A percentile compares a stretch with the other conserved stretches of the same genome.
These are phyloP conservation scores for Sarotherodon lohbergeri DNA, from an alignment of 2,113 vertebrate species.

Conservation along the genomic window DNA sequence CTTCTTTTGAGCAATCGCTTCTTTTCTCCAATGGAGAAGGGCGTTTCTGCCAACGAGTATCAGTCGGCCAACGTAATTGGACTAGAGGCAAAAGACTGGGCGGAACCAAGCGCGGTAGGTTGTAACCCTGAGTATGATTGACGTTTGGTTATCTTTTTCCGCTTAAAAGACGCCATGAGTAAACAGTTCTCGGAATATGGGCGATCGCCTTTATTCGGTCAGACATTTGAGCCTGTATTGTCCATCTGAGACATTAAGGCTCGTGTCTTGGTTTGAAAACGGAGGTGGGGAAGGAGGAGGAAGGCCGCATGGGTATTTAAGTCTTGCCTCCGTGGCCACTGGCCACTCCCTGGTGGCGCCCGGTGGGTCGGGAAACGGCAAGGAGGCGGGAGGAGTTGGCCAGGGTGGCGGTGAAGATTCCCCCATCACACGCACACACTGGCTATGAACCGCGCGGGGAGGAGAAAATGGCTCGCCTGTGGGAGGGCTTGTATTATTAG, in stretches of 20 bases:
- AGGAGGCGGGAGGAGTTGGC: constrained; percentile 49
- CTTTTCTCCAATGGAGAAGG: constrained; percentile 36
- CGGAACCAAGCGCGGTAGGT: constrained; percentile 45
- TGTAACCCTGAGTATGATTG: constrained; percentile 47
- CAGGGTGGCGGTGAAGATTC: constrained; percentile 20
- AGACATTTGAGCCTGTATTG: not conserved
- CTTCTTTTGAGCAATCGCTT: constrained; percentile 24
- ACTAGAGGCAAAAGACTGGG: constrained; percentile 11
- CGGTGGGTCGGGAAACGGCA: constrained; percentile 37
- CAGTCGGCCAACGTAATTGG: constrained; percentile 39
- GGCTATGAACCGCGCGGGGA: constrained; percentile 34
- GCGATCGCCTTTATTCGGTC: not conserved
- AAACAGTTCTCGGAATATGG: not conserved
- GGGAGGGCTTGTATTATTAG: constrained; percentile 49
- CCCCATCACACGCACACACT: constrained; percentile 23
- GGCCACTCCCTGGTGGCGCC: constrained; percentile 65
- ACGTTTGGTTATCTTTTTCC: constrained; percentile 59
- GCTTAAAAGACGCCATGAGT: constrained; percentile 49
- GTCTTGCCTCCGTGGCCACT: constrained; percentile 66
- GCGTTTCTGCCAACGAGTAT: not conserved
- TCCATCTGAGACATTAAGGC: not conserved
- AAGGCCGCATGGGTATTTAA: constrained; percentile 33
- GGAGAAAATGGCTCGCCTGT: constrained; percentile 43
- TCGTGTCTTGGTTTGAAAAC: not conserved
- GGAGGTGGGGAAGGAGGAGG: constrained; percentile 7